phyloP scores from a whole-genome alignment of 2,797 vertebrate genomes.

The Cercopithecus hamlyni region DNA sequence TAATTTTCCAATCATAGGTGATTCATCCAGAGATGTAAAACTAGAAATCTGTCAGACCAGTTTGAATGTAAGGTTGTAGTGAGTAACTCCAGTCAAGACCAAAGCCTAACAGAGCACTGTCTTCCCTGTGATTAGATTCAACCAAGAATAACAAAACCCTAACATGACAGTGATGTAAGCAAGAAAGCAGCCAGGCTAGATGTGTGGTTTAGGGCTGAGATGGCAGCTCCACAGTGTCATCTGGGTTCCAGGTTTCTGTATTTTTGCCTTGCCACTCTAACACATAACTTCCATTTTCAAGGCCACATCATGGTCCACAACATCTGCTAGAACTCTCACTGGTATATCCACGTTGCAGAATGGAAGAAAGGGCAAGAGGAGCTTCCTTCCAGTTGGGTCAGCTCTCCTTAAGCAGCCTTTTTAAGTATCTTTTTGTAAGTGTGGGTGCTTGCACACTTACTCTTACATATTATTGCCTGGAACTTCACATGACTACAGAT shows the following conservation, averaged over 20 bases:
- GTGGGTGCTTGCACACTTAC: background rate
- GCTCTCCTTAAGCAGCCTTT: background rate
- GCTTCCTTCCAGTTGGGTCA: background rate
- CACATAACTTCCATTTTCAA: background rate
- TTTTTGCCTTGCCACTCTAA: background rate
- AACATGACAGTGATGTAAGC: background rate
- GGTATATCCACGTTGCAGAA: background rate
- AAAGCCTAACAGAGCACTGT: background rate
- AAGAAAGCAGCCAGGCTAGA: background rate
- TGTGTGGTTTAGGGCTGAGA: background rate
- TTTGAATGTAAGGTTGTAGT: background rate
- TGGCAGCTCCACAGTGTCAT: background rate
- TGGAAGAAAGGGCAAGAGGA: background rate
- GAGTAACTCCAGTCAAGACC: background rate
- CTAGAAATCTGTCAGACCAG: background rate
- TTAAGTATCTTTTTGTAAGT: background rate
- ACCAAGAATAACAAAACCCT: background rate
- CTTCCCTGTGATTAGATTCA: conserved; percentile 26
- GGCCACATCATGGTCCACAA: background rate
- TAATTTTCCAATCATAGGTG: conserved; percentile 21
- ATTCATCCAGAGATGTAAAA: conserved; percentile 34
- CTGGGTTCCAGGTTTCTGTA: background rate
- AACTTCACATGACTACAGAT: conserved; percentile 5
- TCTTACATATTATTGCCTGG: background rate
- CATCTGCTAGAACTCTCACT: background rate